Conservation (phyloP, 2,888 invertebrate species). For the Muschampia plurimacula region DNA sequence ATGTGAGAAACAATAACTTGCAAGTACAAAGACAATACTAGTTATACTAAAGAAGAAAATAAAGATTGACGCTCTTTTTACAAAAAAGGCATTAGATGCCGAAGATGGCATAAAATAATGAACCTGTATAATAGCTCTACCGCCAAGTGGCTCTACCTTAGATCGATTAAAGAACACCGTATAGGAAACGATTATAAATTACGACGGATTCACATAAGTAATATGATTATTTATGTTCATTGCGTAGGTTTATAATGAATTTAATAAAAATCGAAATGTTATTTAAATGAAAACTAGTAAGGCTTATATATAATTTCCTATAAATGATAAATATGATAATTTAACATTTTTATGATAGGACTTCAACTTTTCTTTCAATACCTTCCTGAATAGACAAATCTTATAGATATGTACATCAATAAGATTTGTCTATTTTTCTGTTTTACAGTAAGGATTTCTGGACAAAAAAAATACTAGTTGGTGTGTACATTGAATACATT, state of each 20-base stretch:
- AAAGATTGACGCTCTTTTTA: slow-evolving; percentile 21
- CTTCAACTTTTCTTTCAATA: too few species aligned
- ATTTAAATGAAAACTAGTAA: background rate
- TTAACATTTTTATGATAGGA: too few species aligned
- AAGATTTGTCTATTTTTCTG: too few species aligned
- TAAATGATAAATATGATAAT: too few species aligned
- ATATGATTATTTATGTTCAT: background rate
- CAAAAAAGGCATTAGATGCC: slow-evolving; percentile 43
- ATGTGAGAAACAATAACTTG: slow-evolving; percentile 5
- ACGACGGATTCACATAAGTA: slow-evolving; percentile 14
- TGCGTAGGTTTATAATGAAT: background rate
- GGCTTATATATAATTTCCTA: too few species aligned
- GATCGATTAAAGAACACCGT: slow-evolving; percentile 40
- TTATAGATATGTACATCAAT: too few species aligned
- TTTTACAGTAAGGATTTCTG: too few species aligned
- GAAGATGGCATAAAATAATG: slow-evolving; percentile 49
- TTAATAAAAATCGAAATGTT: background rate
- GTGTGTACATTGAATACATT: too few species aligned
- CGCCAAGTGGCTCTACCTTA: slow-evolving; percentile 33
- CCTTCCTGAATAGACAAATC: too few species aligned
- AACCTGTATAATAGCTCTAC: slow-evolving; percentile 42
- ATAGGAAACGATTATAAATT: slow-evolving; percentile 27
- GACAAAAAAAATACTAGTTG: too few species aligned
- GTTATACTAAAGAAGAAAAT: slow-evolving; percentile 24
- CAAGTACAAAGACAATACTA: slow-evolving; percentile 24